Percentiles rank a stretch among this genome's conserved stretches.
Evolutionary conservation across 2,888 invertebrate species (phyloP).

Genomic region (Plemyria rubiginata): DNA sequence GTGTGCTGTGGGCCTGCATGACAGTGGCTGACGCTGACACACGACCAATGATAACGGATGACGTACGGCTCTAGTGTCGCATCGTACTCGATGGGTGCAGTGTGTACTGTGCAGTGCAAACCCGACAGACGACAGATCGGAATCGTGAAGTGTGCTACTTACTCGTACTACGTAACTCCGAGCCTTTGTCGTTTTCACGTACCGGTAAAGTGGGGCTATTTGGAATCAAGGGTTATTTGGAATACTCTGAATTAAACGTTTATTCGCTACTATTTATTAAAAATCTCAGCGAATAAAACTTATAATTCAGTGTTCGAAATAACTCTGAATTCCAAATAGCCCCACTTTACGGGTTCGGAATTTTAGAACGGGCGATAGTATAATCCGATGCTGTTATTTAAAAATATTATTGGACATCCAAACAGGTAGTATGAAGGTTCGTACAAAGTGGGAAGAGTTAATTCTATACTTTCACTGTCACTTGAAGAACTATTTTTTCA

Average conservation of each 20-base stretch:
- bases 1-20: constrained; percentile 21
- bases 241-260: too few relatives aligned
- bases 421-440: too few relatives aligned
- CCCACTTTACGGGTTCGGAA: too few relatives aligned
- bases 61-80: constrained; percentile 62
- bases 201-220: too few relatives aligned
- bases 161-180: background rate
- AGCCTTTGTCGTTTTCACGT: background rate
- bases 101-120: constrained; percentile 35
- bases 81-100: constrained; percentile 60
- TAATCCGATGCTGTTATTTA: background rate
- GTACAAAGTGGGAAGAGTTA: too few relatives aligned
- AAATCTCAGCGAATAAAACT: too few relatives aligned
- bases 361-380: background rate
- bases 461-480: too few relatives aligned
- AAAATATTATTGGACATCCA: background rate
- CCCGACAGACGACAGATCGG: constrained; percentile 7
- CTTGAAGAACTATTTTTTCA: too few relatives aligned
- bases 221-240: too few relatives aligned
- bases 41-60: constrained; percentile 73
- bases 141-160: background rate
- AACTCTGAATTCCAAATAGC: too few relatives aligned
- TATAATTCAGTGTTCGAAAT: too few relatives aligned
- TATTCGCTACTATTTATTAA: too few relatives aligned
- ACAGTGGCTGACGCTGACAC: constrained; percentile 66